Conservation (phyloP, 2,797 vertebrate species). For the Pantherophis vulpinus region DNA sequence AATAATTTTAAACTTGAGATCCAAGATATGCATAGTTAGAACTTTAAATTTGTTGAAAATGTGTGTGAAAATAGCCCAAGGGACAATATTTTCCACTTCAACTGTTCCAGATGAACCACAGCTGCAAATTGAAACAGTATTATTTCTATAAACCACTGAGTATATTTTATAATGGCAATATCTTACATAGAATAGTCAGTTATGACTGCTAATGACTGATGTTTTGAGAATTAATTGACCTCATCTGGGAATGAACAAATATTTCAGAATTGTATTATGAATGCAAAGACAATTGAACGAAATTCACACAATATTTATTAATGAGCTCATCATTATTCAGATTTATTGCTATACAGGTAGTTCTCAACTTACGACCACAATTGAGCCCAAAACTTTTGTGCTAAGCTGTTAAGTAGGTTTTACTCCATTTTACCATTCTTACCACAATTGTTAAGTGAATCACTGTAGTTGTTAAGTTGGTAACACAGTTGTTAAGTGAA, state of each 20-base stretch:
- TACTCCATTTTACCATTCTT: not conserved
- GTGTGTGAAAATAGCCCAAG: conserved; percentile 62
- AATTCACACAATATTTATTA: conserved; percentile 69
- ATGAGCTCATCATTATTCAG: conserved; percentile 74
- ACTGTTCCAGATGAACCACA: conserved; percentile 72
- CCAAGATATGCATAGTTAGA: conserved; percentile 67
- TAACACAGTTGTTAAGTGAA: not conserved
- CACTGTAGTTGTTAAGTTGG: not conserved
- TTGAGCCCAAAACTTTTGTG: not conserved
- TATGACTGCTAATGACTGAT: conserved; percentile 74
- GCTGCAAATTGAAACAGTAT: conserved; percentile 67
- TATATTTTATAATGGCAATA: conserved; percentile 73
- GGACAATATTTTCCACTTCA: conserved; percentile 67
- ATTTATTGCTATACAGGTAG: conserved; percentile 61
- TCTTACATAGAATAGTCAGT: conserved; percentile 78
- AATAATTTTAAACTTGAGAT: conserved; percentile 68
- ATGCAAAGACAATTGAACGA: conserved; percentile 73
- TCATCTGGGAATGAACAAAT: conserved; percentile 75
- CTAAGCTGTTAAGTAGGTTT: not conserved
- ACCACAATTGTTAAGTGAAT: not conserved
- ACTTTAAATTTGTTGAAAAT: conserved; percentile 75
- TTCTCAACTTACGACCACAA: not conserved
- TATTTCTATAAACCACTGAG: conserved; percentile 73
- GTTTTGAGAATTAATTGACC: conserved; percentile 75
- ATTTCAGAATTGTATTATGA: conserved; percentile 65